These are phyloP conservation scores for Eupeodes luniger DNA, from an alignment of 2,888 invertebrate species.

Conservation along the genomic window DNA sequence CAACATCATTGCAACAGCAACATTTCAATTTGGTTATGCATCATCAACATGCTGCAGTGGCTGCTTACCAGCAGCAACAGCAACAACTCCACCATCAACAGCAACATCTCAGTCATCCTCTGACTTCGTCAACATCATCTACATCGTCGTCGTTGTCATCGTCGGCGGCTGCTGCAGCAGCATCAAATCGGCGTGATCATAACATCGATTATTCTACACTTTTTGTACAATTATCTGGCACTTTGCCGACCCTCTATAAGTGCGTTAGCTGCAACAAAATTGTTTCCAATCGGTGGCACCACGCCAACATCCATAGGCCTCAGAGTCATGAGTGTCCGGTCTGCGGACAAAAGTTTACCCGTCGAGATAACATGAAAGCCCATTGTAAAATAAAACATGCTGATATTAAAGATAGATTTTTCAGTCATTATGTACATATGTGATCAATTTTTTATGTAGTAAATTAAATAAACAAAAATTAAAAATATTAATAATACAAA, in stretches of 20 bases:
- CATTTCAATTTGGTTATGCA: slow-evolving; percentile 73
- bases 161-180: slow-evolving; percentile 81
- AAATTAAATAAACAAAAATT: slow-evolving; percentile 78
- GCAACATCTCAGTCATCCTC: slow-evolving; percentile 77
- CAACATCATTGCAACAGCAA: slow-evolving; percentile 76
- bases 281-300: slow-evolving; percentile 88
- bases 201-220: slow-evolving; percentile 84
- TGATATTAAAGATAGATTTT: slow-evolving; percentile 84
- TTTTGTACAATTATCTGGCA: slow-evolving; percentile 84
- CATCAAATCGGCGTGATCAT: slow-evolving; percentile 83
- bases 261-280: slow-evolving; percentile 87
- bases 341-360: slow-evolving; percentile 86
- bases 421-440: slow-evolving; percentile 85
- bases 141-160: slow-evolving; percentile 79
- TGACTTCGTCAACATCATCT: slow-evolving; percentile 77
- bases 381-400: slow-evolving; percentile 87
- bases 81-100: slow-evolving; percentile 76
- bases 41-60: slow-evolving; percentile 72
- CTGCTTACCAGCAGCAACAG: slow-evolving; percentile 73
- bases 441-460: slow-evolving; percentile 84
- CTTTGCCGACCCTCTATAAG: slow-evolving; percentile 85
- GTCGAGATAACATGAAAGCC: slow-evolving; percentile 88
- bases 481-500: slow-evolving; percentile 38
- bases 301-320: slow-evolving; percentile 86
- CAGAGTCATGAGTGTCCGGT: slow-evolving; percentile 87